These are phyloP conservation scores for Allolobophora icterica DNA, from an alignment of 2,888 invertebrate species.

Conservation along the genomic window DNA sequence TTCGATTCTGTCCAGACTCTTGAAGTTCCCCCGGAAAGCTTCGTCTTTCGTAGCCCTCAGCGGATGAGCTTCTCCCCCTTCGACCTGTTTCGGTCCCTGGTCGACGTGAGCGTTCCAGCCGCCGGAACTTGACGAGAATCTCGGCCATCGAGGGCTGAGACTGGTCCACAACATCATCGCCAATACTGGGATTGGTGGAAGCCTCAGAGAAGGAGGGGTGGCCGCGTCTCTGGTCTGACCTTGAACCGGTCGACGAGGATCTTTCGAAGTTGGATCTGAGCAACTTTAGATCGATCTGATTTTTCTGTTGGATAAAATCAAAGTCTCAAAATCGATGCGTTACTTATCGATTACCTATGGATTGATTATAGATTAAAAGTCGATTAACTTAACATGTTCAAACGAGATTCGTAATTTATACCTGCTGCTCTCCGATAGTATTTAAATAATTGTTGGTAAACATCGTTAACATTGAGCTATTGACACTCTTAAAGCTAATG, in stretches of 20 bases:
- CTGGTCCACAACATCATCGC: not conserved
- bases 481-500: not conserved
- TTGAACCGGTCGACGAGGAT: not conserved
- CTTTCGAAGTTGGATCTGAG: not conserved
- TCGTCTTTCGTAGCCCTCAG: not conserved
- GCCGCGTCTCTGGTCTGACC: not conserved
- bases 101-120: not conserved
- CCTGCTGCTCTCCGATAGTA: not conserved
- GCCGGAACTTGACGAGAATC: not conserved
- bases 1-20: not conserved
- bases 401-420: not conserved
- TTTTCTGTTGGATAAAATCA: not conserved
- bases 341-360: too few relatives aligned
- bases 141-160: constrained; percentile 14
- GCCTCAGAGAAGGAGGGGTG: not conserved
- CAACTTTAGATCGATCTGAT: not conserved
- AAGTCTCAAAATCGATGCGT: not conserved
- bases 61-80: not conserved
- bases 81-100: not conserved
- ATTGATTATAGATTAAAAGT: too few relatives aligned
- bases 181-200: not conserved
- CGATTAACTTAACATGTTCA: not conserved
- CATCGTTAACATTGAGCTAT: too few relatives aligned
- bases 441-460: not conserved
- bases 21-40: not conserved